Evolutionary conservation across 2,888 invertebrate genomes (phyloP).

Genomic region (Drosophila flavopinicola): DNA sequence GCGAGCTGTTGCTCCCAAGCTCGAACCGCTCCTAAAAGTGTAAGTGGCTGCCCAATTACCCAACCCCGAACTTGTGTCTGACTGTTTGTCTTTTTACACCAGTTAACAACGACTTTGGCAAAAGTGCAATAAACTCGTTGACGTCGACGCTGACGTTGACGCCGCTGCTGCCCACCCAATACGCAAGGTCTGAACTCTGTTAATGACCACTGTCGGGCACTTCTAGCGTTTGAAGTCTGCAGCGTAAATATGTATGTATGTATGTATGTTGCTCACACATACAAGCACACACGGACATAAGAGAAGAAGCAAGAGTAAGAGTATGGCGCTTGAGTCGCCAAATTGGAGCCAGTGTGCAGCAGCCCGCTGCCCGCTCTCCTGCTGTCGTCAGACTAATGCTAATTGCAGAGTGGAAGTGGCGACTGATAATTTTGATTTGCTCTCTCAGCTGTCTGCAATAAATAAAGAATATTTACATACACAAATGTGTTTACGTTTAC

Average conservation of each 20-base stretch:
- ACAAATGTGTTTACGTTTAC: conserved; percentile 11
- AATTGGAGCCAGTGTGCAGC: conserved; percentile 31
- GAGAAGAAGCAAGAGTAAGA: conserved; percentile 23
- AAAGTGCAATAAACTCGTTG: conserved; percentile 77
- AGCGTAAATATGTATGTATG: conserved; percentile 38
- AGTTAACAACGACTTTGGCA: conserved; percentile 60
- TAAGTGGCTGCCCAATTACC: conserved; percentile 53
- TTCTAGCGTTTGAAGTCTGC: conserved; percentile 58
- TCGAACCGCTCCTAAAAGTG: conserved; percentile 62
- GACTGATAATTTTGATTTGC: conserved; percentile 39
- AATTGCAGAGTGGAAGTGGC: conserved; percentile 23
- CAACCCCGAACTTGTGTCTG: conserved; percentile 46
- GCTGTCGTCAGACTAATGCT: conserved; percentile 37
- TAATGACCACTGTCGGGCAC: conserved; percentile 64
- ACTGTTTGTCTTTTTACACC: conserved; percentile 63
- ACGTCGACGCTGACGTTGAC: conserved; percentile 28
- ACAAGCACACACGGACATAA: conserved; percentile 20
- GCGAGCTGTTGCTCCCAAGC: conserved; percentile 24
- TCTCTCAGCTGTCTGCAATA: conserved; percentile 29
- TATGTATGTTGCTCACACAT: no score
- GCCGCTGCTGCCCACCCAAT: conserved; percentile 21
- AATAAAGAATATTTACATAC: not conserved
- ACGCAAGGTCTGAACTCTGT: conserved; percentile 24
- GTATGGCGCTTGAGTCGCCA: conserved; percentile 10
- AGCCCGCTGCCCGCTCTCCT: conserved; percentile 21